These are phyloP conservation scores for Ephydatia muelleri DNA, from an alignment of 37 sponge, comb jelly and placozoan species.

Conservation along the genomic window DNA sequence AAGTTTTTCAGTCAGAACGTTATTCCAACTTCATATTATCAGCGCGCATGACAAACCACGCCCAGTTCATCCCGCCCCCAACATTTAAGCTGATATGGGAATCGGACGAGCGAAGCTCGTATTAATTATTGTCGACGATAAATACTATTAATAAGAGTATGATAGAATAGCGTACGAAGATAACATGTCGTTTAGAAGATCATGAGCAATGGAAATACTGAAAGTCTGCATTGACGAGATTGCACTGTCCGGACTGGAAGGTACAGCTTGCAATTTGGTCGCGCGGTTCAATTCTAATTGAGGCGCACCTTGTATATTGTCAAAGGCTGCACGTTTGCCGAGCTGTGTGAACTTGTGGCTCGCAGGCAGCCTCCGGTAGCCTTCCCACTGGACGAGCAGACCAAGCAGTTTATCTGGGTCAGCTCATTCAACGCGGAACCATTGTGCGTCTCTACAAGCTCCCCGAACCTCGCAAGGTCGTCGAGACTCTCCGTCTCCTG, in stretches of 20 bases:
- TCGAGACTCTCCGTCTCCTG: not conserved
- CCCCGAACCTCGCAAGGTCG: too few relatives aligned
- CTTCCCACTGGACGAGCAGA: slow-evolving; percentile 12
- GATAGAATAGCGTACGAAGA: too few relatives aligned
- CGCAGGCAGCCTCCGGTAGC: slow-evolving; percentile 5
- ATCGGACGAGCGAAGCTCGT: too few relatives aligned
- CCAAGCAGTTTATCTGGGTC: slow-evolving; percentile 39
- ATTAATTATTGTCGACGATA: too few relatives aligned
- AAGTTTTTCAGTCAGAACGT: too few relatives aligned
- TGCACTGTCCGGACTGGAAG: slow-evolving; percentile 69
- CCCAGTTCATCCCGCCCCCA: too few relatives aligned
- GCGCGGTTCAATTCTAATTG: not conserved
- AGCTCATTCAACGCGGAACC: slow-evolving; percentile 10
- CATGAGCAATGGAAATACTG: slow-evolving; percentile 57
- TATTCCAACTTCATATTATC: too few relatives aligned
- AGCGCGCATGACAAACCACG: too few relatives aligned
- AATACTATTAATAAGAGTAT: too few relatives aligned
- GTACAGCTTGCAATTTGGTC: not conserved
- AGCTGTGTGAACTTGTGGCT: slow-evolving; percentile 36
- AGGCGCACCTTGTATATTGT: not conserved
- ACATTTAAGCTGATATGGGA: too few relatives aligned
- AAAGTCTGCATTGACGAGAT: slow-evolving; percentile 34
- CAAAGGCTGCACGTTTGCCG: slow-evolving; percentile 55
- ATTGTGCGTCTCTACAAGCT: not conserved
- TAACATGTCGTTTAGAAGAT: too few relatives aligned